phyloP scores from a whole-genome alignment of 1,140 invertebrate genomes.

The Drosophila triauraria region DNA sequence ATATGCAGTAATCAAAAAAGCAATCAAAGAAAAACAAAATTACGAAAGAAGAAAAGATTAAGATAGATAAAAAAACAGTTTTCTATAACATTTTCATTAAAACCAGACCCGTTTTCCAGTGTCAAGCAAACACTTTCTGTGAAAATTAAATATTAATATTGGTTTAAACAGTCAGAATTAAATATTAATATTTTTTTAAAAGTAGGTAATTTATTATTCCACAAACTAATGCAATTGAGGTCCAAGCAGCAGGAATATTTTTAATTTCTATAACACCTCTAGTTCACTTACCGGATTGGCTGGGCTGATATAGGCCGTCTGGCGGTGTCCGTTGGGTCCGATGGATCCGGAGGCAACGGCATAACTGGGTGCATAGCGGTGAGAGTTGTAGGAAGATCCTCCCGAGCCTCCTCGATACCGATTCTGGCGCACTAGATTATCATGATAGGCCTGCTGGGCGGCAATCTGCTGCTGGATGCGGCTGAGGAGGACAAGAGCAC shows the following conservation, averaged over 20 bases:
- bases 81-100: too few species aligned
- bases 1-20: too few species aligned
- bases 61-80: too few species aligned
- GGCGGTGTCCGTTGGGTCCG: conserved; percentile 86
- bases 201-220: too few species aligned
- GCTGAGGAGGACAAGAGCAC: conserved; percentile 21
- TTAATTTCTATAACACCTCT: background rate
- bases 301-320: conserved; percentile 87
- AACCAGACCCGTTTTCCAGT: too few species aligned
- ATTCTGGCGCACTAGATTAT: conserved; percentile 62
- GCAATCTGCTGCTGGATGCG: conserved; percentile 80
- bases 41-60: too few species aligned
- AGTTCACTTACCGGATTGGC: conserved; percentile 86
- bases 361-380: conserved; percentile 82
- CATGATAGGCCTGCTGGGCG: conserved; percentile 73
- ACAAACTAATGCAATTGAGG: background rate
- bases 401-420: conserved; percentile 42
- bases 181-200: too few species aligned
- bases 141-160: too few species aligned
- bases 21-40: too few species aligned
- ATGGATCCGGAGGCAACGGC: conserved; percentile 84
- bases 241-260: background rate
- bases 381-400: conserved; percentile 54
- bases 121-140: too few species aligned
- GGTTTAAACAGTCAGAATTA: too few species aligned